Conservation (phyloP, 2,888 invertebrate genomes). For the Melinaea marsaeus region DNA sequence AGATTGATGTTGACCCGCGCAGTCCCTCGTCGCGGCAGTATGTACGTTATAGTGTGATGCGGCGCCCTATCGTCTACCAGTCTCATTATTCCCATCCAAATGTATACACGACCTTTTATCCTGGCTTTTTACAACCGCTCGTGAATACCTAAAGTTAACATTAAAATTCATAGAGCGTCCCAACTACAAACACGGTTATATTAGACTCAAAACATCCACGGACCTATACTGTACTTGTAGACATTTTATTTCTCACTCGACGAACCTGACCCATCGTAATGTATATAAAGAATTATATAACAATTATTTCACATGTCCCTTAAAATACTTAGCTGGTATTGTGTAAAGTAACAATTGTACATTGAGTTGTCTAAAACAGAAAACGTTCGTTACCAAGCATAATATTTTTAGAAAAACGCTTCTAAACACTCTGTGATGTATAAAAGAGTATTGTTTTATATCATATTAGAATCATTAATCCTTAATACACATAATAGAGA, state of each 20-base stretch:
- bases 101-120: conserved; percentile 39
- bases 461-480: no score
- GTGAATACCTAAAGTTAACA: conserved; percentile 21
- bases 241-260: conserved; percentile 2
- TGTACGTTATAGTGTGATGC: conserved; percentile 49
- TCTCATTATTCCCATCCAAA: conserved; percentile 61
- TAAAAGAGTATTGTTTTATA: no score
- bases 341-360: no score
- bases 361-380: not conserved
- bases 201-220: conserved; percentile 8
- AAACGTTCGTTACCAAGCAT: no score
- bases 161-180: conserved; percentile 17
- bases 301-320: not conserved
- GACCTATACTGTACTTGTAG: not conserved
- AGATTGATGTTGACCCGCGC: not conserved
- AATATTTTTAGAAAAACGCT: no score
- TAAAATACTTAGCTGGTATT: no score
- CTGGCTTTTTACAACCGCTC: conserved; percentile 28
- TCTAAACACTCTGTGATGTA: no score
- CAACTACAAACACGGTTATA: conserved; percentile 9
- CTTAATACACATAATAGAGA: no score
- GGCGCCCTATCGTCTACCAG: conserved; percentile 73
- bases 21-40: conserved; percentile 35
- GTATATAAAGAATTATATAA: not conserved
- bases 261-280: conserved; percentile 14